These are phyloP conservation scores for Bos indicus DNA, from an alignment of 2,113 vertebrate genomes.

Conservation along the genomic window DNA sequence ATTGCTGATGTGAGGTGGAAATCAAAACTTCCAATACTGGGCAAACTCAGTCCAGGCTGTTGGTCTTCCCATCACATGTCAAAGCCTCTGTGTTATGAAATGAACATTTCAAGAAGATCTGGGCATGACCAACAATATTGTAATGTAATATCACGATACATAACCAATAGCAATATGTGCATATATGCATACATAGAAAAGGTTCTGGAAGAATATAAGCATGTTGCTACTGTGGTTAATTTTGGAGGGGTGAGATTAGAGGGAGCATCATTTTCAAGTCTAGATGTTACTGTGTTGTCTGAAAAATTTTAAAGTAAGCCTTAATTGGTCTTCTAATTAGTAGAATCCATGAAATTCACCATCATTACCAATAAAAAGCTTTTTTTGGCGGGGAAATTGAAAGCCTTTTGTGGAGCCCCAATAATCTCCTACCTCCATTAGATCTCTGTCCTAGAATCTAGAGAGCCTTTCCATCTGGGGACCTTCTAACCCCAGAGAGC, in stretches of 20 bases:
- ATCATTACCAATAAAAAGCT: constrained; percentile 32
- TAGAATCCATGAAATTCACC: constrained; percentile 54
- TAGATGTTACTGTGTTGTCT: constrained; percentile 32
- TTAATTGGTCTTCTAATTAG: constrained; percentile 65
- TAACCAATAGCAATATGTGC: background rate
- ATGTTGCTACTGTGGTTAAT: background rate
- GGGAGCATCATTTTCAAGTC: background rate
- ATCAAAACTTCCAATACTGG: background rate
- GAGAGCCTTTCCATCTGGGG: constrained; percentile 41
- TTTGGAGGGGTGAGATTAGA: background rate
- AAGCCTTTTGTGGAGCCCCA: constrained; percentile 5
- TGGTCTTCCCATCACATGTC: background rate
- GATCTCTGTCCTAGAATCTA: constrained; percentile 43
- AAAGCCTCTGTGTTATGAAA: background rate
- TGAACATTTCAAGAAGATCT: background rate
- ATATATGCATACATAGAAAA: background rate
- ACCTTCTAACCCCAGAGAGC: constrained; percentile 28
- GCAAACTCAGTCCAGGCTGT: background rate
- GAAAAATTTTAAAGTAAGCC: constrained; percentile 16
- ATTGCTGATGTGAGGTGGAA: background rate
- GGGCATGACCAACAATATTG: background rate
- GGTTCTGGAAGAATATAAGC: background rate
- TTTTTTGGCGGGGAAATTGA: constrained; percentile 33
- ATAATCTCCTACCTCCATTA: constrained; percentile 39
- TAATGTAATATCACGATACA: too few relatives aligned